A percentile compares a stretch with the other conserved stretches of the same genome.
phyloP scores from a whole-genome alignment of 2,113 vertebrate species.

The Maccullochella peelii region DNA sequence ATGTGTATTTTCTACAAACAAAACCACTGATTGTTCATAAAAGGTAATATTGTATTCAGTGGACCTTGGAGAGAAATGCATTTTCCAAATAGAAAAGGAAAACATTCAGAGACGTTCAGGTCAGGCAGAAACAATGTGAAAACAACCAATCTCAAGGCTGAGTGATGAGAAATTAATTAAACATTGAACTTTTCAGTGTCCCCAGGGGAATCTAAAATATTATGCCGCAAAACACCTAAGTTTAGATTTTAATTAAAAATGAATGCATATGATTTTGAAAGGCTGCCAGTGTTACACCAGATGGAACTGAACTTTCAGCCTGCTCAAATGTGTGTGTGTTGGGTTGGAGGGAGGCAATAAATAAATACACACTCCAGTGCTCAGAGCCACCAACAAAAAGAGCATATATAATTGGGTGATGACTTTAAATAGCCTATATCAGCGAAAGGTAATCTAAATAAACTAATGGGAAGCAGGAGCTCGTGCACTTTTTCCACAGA shows the following conservation, averaged over 20 bases:
- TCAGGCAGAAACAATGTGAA: slow-evolving; percentile 29
- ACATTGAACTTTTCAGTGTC: slow-evolving; percentile 25
- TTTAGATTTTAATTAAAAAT: slow-evolving; percentile 67
- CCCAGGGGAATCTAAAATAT: slow-evolving; percentile 34
- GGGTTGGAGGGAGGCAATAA: slow-evolving; percentile 35
- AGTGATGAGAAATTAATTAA: slow-evolving; percentile 56
- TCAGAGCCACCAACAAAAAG: slow-evolving; percentile 65
- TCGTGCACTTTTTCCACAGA: slow-evolving; percentile 49
- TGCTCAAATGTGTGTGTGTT: not conserved
- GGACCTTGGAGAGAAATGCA: slow-evolving; percentile 34
- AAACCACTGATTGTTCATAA: not conserved
- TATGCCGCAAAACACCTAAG: slow-evolving; percentile 48
- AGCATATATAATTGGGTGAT: slow-evolving; percentile 70
- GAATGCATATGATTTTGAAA: slow-evolving; percentile 51
- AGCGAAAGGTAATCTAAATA: slow-evolving; percentile 78
- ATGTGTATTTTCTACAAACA: slow-evolving; percentile 21
- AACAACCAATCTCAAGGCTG: slow-evolving; percentile 50
- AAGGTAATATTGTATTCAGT: slow-evolving; percentile 24
- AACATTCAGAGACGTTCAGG: slow-evolving; percentile 26
- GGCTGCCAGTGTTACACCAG: slow-evolving; percentile 26
- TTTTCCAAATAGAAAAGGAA: slow-evolving; percentile 52
- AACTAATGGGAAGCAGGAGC: slow-evolving; percentile 62
- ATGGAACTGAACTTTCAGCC: slow-evolving; percentile 22
- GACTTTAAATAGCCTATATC: slow-evolving; percentile 71
- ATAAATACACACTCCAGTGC: slow-evolving; percentile 67